Evolutionary conservation across 1,140 invertebrate genomes (phyloP), one percentile per base, ranked within the genome.

Genomic region (Apis dorsata): DNA sequence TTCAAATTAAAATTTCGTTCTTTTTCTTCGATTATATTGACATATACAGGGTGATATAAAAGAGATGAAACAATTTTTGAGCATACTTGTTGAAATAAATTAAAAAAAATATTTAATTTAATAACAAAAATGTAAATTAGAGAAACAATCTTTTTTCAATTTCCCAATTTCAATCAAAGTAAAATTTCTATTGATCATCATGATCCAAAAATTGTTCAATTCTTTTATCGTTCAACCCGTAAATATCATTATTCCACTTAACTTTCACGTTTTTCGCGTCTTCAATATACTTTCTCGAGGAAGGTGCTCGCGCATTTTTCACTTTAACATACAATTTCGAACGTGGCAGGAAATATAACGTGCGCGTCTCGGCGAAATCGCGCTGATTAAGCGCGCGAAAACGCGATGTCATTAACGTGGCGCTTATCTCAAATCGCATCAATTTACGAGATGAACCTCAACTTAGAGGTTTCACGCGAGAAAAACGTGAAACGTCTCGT

Each of bases 401-500:
- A 69, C 57, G 65, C 73, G 80, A 69, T 77, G 80, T 82, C 80
- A 82, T 82, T 82, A 82, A 66, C 80, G 74, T 28, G 80, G 11
- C 63, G 80, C 55, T 82, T 82, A 77, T 82, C 74, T 76, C 63
- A 77, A 82, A 82, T 82, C 80, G 73, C 74, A 77, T 82, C 80
- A 82, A 82, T 82, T 82, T 82, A 55, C 65, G 80, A 76, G 73
- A 24, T 65, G 63, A 59, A 82, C 21, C 15, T 28, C 60, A 2
- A 60, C 51, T 53, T 13, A 12, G 60, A 75, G 15, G 59, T 17
- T 28, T 55, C n/a, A 11, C 60, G 28, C 28, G 55, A 34, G 53
- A 73, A 73, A 73, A 80, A 80, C 69, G 51, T 24, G 59, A 51
- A 24, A 51, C 24, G 73, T 77, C 80, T 82, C 80, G 80, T 82